phyloP scores from a whole-genome alignment of 2,888 invertebrate species.

The Aricia artaxerxes region DNA sequence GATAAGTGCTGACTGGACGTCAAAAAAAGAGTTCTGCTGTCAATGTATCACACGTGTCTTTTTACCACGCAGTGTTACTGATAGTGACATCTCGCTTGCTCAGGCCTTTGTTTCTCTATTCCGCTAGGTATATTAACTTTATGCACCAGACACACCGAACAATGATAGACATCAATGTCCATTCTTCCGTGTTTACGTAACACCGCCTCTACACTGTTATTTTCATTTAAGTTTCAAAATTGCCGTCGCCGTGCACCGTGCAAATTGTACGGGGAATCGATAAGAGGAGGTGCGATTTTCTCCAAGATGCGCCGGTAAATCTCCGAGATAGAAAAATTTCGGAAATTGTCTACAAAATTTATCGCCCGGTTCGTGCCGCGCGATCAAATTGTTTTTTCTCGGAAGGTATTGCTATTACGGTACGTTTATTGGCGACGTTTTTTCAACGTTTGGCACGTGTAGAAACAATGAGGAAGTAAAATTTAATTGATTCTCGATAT shows the following conservation, averaged over 20 bases:
- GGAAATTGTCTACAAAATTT: conserved; percentile 74
- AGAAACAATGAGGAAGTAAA: not conserved
- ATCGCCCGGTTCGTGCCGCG: conserved; percentile 56
- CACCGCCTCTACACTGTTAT: conserved; percentile 55
- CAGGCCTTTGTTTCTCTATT: too few species aligned
- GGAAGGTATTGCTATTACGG: conserved; percentile 41
- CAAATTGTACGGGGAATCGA: conserved; percentile 78
- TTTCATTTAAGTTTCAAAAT: conserved; percentile 80
- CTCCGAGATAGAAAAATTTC: conserved; percentile 75
- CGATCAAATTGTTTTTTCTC: conserved; percentile 64
- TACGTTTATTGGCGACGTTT: conserved; percentile 31
- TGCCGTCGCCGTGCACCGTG: conserved; percentile 66
- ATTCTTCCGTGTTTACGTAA: not conserved
- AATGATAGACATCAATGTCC: not conserved
- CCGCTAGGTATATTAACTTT: too few species aligned
- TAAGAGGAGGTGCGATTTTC: conserved; percentile 78
- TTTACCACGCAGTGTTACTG: too few species aligned
- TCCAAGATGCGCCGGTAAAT: conserved; percentile 72
- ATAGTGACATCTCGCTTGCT: too few species aligned
- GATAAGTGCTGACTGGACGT: too few species aligned
- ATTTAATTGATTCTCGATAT: not conserved
- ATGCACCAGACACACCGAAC: not conserved
- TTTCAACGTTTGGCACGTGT: not conserved
- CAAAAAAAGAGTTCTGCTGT: too few species aligned
- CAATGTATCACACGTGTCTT: too few species aligned